Evolutionary conservation across 2,797 vertebrate species (phyloP).

Genomic region (Liparis tanakae): DNA sequence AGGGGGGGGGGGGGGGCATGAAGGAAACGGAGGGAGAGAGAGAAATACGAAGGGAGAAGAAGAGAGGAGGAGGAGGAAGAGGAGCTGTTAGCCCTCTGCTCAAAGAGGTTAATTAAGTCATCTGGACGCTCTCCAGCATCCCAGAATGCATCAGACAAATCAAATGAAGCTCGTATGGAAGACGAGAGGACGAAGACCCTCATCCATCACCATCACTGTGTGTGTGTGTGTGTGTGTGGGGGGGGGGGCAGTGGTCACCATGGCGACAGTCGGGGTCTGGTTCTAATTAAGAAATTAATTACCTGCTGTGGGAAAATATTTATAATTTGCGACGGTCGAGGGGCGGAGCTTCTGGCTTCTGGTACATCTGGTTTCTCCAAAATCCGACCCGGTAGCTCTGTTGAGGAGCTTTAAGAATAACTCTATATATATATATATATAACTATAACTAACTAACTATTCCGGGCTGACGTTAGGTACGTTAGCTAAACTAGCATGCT

Average conservation of each 20-base stretch:
- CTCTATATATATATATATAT: too few species aligned
- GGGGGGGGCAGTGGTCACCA: constrained; percentile 46
- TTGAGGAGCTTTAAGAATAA: too few species aligned
- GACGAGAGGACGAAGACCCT: constrained; percentile 55
- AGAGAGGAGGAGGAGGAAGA: neutral
- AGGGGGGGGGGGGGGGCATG: neutral
- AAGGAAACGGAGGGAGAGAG: neutral
- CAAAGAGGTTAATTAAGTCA: constrained; percentile 68
- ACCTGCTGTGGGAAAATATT: constrained; percentile 54
- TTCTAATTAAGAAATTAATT: constrained; percentile 72
- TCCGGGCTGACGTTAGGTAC: too few species aligned
- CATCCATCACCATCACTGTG: constrained; percentile 68
- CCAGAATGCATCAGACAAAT: constrained; percentile 43
- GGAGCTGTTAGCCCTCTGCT: constrained; percentile 32
- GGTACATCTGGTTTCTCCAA: too few species aligned
- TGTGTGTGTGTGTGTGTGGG: constrained; percentile 28
- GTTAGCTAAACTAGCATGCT: too few species aligned
- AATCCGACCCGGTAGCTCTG: too few species aligned
- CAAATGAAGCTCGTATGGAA: constrained; percentile 29
- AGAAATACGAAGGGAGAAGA: neutral
- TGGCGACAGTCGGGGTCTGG: constrained; percentile 34
- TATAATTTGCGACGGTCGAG: constrained; percentile 35
- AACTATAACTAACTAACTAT: too few species aligned
- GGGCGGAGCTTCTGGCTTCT: constrained; percentile 3
- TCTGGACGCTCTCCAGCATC: constrained; percentile 25